phyloP scores from a whole-genome alignment of 2,888 invertebrate species.

The Eucriotettix oculatus region DNA sequence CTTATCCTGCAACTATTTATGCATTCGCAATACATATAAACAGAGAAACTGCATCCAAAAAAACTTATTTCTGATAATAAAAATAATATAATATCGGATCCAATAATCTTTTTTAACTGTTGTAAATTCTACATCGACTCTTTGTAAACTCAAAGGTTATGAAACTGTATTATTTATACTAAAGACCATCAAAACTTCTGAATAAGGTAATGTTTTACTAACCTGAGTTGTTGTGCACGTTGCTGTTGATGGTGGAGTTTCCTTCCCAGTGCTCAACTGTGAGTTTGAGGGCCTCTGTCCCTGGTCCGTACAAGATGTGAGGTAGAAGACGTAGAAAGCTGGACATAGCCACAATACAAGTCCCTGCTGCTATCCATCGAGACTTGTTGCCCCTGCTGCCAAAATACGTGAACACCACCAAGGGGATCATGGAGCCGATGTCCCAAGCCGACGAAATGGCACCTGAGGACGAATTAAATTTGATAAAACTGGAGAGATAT shows the following conservation, averaged over 20 bases:
- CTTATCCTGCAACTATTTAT: too few species aligned
- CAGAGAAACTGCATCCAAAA: too few species aligned
- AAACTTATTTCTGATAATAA: too few species aligned
- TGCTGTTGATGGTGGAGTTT: background rate
- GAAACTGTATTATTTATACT: constrained; percentile 14
- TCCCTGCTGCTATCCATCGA: constrained; percentile 47
- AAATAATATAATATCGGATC: too few species aligned
- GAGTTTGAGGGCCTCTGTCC: constrained; percentile 15
- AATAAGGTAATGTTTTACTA: too few species aligned
- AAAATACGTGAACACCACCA: constrained; percentile 31
- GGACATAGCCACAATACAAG: constrained; percentile 38
- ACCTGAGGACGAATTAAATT: background rate
- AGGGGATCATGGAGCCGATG: background rate
- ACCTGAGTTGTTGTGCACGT: too few species aligned
- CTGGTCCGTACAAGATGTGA: constrained; percentile 18
- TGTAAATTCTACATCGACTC: too few species aligned
- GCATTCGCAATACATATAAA: too few species aligned
- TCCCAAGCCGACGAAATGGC: background rate
- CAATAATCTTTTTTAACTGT: too few species aligned
- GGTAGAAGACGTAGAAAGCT: constrained; percentile 30
- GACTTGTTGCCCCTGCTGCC: constrained; percentile 33
- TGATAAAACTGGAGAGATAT: too few species aligned
- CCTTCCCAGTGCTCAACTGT: constrained; percentile 13
- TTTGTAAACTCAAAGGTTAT: too few species aligned
- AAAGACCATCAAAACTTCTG: constrained; percentile 10